Conservation (phyloP, 2,888 invertebrate genomes). For the Sclerodermus sp. region DNA sequence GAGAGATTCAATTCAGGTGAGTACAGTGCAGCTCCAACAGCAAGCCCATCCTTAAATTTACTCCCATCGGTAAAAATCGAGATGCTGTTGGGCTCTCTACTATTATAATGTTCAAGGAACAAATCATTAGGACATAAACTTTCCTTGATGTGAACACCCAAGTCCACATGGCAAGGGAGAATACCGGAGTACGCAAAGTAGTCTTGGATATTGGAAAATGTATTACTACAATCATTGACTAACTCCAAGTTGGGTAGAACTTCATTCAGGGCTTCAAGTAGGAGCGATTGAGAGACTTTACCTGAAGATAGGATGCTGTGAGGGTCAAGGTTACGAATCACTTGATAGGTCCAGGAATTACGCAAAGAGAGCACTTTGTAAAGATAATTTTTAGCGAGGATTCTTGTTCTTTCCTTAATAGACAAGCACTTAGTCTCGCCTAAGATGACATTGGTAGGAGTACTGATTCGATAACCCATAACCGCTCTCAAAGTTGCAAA, state of each 20-base stretch:
- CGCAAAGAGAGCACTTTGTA: no score
- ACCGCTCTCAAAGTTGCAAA: neutral
- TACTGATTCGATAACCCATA: neutral
- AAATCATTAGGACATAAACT: neutral
- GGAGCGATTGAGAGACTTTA: no score
- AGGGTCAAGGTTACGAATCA: no score
- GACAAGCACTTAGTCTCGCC: neutral
- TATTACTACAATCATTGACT: no score
- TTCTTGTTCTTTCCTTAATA: neutral
- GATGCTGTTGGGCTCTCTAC: neutral
- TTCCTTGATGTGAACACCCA: neutral
- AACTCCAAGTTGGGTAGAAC: no score
- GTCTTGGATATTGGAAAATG: no score
- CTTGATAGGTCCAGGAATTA: no score
- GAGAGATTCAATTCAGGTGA: neutral
- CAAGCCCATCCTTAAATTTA: neutral
- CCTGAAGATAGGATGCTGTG: no score
- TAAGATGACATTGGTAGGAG: neutral
- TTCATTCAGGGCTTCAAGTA: no score
- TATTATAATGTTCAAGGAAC: neutral
- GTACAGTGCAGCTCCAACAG: neutral
- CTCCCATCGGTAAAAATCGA: neutral
- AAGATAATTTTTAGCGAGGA: neutral
- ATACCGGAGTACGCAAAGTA: no score
- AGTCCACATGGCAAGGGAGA: no score